Evolutionary conservation across 2,113 vertebrate genomes (phyloP).

Genomic region (Phaethon lepturus): DNA sequence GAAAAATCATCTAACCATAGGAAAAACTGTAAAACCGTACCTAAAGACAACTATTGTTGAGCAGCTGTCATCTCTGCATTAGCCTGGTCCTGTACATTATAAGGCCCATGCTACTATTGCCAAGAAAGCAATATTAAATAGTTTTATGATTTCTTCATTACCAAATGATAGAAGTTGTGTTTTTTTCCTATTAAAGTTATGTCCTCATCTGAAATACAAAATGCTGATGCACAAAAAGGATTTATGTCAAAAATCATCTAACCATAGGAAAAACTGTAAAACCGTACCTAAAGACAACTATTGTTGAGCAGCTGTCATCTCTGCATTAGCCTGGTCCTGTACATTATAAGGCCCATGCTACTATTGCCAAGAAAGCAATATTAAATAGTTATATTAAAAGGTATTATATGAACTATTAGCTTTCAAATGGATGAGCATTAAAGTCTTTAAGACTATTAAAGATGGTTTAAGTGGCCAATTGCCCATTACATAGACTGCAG

Average conservation of each 20-base stretch:
- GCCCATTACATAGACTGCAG: neutral
- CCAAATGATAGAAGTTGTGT: too few relatives aligned
- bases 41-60: neutral
- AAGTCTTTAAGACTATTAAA: neutral
- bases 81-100: neutral
- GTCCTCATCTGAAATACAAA: neutral
- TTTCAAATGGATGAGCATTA: neutral
- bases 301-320: accelerated
- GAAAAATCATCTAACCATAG: neutral
- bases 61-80: accelerated
- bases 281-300: neutral
- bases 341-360: neutral
- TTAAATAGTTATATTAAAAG: neutral
- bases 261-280: neutral
- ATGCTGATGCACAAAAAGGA: neutral
- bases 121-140: neutral
- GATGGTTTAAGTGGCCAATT: neutral
- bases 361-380: neutral
- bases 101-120: neutral
- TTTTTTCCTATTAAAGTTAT: neutral
- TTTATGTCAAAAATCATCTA: neutral
- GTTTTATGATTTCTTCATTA: too few relatives aligned
- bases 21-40: neutral
- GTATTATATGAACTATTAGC: neutral
- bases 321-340: neutral